Conservation (phyloP, 1,140 invertebrate species). For the Cepaea nemoralis region DNA sequence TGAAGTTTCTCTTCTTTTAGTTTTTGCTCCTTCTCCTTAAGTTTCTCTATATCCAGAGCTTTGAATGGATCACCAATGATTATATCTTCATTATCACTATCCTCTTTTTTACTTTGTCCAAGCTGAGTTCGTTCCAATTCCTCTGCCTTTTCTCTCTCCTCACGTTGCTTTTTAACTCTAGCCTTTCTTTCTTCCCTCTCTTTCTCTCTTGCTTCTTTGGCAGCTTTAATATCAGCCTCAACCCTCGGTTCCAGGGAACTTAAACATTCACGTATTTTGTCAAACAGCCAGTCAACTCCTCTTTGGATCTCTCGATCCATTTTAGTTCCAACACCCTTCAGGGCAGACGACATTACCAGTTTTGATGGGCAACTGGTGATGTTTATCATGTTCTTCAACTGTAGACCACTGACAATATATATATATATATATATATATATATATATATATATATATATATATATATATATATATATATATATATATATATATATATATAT, state of each 20-base stretch:
- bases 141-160: constrained; percentile 62
- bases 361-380: constrained; percentile 81
- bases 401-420: constrained; percentile 81
- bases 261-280: constrained; percentile 78
- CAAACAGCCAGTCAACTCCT: constrained; percentile 79
- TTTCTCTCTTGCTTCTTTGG: constrained; percentile 71
- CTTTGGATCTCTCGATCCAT: constrained; percentile 70
- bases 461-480: too few species aligned
- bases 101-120: constrained; percentile 57
- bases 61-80: constrained; percentile 65
- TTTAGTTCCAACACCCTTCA: constrained; percentile 69
- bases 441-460: too few species aligned
- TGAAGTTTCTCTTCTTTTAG: constrained; percentile 23
- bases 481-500: too few species aligned
- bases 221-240: constrained; percentile 75
- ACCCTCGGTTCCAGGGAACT: constrained; percentile 78
- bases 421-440: too few species aligned
- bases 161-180: constrained; percentile 62
- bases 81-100: constrained; percentile 56
- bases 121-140: constrained; percentile 57
- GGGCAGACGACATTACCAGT: constrained; percentile 76
- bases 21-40: constrained; percentile 56
- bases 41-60: constrained; percentile 54
- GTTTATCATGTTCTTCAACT: constrained; percentile 82
- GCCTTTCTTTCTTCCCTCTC: constrained; percentile 70